Conservation (phyloP, 1,140 invertebrate genomes). For the Teleogryllus occipitalis region DNA sequence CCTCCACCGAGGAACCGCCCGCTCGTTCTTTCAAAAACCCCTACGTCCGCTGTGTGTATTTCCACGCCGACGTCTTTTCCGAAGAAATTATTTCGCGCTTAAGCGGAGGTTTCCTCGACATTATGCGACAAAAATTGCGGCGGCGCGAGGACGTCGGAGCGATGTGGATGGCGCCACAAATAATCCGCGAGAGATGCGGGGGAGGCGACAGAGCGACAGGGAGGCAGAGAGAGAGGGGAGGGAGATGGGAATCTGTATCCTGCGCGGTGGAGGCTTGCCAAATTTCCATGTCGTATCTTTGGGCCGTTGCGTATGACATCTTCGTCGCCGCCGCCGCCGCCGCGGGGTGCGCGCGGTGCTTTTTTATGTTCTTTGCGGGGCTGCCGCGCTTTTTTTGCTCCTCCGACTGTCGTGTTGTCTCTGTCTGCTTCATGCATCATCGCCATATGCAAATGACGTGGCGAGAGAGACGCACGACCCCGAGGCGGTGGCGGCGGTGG, state of each 20-base stretch:
- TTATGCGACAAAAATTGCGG: too few species aligned
- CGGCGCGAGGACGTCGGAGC: too few species aligned
- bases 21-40: too few species aligned
- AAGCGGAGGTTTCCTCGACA: too few species aligned
- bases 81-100: too few species aligned
- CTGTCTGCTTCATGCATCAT: constrained; percentile 3
- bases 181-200: too few species aligned
- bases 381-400: background rate
- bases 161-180: too few species aligned
- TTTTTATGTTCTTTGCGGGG: background rate
- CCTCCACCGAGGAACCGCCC: too few species aligned
- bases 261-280: background rate
- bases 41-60: too few species aligned
- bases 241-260: background rate
- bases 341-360: background rate
- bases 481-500: too few species aligned
- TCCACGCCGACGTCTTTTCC: too few species aligned
- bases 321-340: background rate
- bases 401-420: background rate
- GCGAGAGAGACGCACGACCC: background rate
- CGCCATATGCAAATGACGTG: background rate
- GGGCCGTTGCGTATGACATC: background rate
- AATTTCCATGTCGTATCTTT: constrained; percentile 5
- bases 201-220: background rate
- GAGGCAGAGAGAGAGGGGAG: background rate